A percentile compares a stretch with the other conserved stretches of the same genome.
phyloP scores from a whole-genome alignment of 2,888 invertebrate genomes.

The Dicyrtomina minuta region DNA sequence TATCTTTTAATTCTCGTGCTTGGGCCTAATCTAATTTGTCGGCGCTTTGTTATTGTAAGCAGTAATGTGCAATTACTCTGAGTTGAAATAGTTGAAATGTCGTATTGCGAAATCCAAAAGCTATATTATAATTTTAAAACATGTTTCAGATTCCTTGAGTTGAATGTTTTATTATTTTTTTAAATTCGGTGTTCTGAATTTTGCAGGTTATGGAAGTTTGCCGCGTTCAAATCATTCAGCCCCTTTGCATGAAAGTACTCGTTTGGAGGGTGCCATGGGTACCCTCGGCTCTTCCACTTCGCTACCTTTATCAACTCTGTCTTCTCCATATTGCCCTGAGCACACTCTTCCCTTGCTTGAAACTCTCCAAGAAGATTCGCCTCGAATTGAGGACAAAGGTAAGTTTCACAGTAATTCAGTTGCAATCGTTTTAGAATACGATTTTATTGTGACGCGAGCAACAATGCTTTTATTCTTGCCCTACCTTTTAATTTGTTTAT shows the following conservation, averaged over 20 bases:
- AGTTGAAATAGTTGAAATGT: too few species aligned
- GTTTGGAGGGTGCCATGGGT: conserved; percentile 57
- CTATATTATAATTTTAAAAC: background rate
- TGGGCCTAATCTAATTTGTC: too few species aligned
- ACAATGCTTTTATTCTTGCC: background rate
- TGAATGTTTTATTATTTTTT: conserved; percentile 18
- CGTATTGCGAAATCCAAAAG: conserved; percentile 4
- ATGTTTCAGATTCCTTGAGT: conserved; percentile 7
- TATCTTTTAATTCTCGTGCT: conserved; percentile 19
- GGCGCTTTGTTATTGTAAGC: too few species aligned
- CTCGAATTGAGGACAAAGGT: conserved; percentile 52
- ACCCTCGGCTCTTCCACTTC: conserved; percentile 58
- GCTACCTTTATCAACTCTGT: conserved; percentile 56
- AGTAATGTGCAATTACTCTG: background rate
- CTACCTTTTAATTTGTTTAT: background rate
- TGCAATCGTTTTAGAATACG: background rate
- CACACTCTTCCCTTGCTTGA: conserved; percentile 64
- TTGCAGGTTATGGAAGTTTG: conserved; percentile 82
- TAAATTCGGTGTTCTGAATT: too few species aligned
- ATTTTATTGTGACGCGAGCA: too few species aligned
- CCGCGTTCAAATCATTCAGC: conserved; percentile 82
- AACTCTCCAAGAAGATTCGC: conserved; percentile 68
- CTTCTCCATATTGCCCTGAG: conserved; percentile 63
- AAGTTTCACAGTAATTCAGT: conserved; percentile 10
- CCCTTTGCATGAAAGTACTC: conserved; percentile 57